Percentiles rank a stretch among this genome's conserved stretches.
Evolutionary conservation across 2,113 vertebrate species (phyloP).

Genomic region (Beaufortia kweichowensis): DNA sequence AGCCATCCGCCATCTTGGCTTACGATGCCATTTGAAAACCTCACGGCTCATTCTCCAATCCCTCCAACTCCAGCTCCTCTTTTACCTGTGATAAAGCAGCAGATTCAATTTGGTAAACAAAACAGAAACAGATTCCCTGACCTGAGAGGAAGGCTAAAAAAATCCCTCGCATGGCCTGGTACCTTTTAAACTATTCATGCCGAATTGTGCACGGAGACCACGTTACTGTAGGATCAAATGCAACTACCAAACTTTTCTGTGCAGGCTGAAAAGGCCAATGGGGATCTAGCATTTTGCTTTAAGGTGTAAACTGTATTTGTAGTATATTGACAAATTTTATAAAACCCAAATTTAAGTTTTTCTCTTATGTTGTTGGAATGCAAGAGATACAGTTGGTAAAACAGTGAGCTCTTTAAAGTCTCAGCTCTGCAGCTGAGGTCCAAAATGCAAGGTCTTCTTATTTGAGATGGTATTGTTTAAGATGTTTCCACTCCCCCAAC

Average conservation of each 20-base stretch:
- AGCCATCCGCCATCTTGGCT: conserved; percentile 49
- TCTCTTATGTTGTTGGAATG: too few relatives aligned
- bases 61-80: conserved; percentile 32
- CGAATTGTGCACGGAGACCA: conserved; percentile 55
- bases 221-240: conserved; percentile 52
- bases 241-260: conserved; percentile 52
- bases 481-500: neutral
- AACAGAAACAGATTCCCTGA: conserved; percentile 13
- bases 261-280: conserved; percentile 40
- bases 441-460: neutral
- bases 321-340: neutral
- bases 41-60: conserved; percentile 46
- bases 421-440: neutral
- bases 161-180: conserved; percentile 5
- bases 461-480: conserved; percentile 7
- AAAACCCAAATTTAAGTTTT: neutral
- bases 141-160: conserved; percentile 20
- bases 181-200: conserved; percentile 56
- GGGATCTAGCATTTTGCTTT: conserved; percentile 4
- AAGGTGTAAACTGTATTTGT: conserved; percentile 15
- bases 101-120: conserved; percentile 21
- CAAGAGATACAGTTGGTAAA: neutral
- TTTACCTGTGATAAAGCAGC: conserved; percentile 53
- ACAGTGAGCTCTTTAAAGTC: neutral
- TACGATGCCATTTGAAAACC: conserved; percentile 45